Percentiles rank a stretch among this genome's conserved stretches.
These are phyloP conservation scores for Gnatocerus cornutus DNA, from an alignment of 2,888 invertebrate genomes.

Conservation along the genomic window DNA sequence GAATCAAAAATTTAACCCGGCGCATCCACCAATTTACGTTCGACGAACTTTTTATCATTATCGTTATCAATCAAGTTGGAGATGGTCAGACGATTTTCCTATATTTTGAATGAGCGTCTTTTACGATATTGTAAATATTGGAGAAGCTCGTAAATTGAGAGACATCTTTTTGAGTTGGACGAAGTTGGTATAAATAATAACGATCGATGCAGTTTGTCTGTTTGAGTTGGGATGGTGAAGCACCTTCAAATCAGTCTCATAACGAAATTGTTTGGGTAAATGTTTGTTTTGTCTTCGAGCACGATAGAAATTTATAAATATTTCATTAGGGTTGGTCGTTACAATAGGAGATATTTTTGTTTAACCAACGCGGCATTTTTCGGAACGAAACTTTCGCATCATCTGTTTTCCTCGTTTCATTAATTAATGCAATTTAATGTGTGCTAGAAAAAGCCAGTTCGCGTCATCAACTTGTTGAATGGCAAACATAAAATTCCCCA, in stretches of 20 bases:
- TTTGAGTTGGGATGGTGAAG: not conserved
- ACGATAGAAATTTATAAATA: conserved; percentile 16
- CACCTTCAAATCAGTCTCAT: conserved; percentile 12
- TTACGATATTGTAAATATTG: conserved; percentile 35
- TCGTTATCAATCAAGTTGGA: conserved; percentile 10
- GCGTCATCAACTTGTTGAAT: conserved; percentile 45
- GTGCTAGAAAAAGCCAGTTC: too few relatives aligned
- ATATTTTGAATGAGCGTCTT: conserved; percentile 12
- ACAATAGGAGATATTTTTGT: not conserved
- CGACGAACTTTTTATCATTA: conserved; percentile 18
- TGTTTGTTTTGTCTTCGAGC: conserved; percentile 19
- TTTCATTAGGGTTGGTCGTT: conserved; percentile 7
- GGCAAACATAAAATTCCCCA: conserved; percentile 21
- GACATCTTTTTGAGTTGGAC: not conserved
- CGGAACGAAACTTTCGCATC: not conserved
- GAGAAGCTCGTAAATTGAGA: conserved; percentile 23
- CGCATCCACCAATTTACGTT: conserved; percentile 41
- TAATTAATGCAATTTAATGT: too few relatives aligned
- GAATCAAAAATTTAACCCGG: conserved; percentile 34
- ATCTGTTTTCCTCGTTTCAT: conserved; percentile 10
- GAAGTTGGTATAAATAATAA: conserved; percentile 23
- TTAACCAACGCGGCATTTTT: too few relatives aligned
- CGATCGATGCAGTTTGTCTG: conserved; percentile 27
- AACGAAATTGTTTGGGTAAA: conserved; percentile 28
- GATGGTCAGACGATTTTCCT: conserved; percentile 17